Conservation (phyloP, 2,113 vertebrate species). For the Actenoides lindsayi region DNA sequence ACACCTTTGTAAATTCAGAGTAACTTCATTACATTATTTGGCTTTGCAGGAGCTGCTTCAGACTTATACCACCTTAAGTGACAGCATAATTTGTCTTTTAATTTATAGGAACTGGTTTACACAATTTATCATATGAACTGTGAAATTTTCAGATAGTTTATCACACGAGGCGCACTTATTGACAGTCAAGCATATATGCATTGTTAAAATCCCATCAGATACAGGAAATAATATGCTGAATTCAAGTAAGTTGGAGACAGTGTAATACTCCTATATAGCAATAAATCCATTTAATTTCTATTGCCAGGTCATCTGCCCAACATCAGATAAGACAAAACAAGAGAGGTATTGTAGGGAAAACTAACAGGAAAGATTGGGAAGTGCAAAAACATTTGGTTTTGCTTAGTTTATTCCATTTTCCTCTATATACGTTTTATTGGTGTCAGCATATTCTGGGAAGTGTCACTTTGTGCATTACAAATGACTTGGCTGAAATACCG, state of each 20-base stretch:
- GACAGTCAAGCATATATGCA: neutral
- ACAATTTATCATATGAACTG: slow-evolving; percentile 7
- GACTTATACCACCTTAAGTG: neutral
- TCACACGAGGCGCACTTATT: neutral
- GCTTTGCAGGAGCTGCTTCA: slow-evolving; percentile 30
- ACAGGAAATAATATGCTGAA: neutral
- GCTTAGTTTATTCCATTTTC: neutral
- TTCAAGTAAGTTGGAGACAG: neutral
- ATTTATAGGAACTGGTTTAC: slow-evolving; percentile 40
- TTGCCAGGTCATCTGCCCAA: neutral
- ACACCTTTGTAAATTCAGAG: neutral
- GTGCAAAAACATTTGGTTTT: neutral
- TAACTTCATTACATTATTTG: neutral
- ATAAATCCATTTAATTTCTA: neutral
- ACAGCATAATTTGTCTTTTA: neutral
- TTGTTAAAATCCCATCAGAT: neutral
- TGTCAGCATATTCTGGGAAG: neutral
- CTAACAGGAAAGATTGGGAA: neutral
- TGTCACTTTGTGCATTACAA: neutral
- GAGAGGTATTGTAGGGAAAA: neutral
- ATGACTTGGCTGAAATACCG: slow-evolving; percentile 9
- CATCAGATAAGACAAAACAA: neutral
- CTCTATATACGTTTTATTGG: neutral
- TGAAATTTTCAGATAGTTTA: slow-evolving; percentile 29
- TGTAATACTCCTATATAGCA: neutral